Evolutionary conservation across 2,888 invertebrate genomes (phyloP).

Genomic region (Teleiodes luculella): DNA sequence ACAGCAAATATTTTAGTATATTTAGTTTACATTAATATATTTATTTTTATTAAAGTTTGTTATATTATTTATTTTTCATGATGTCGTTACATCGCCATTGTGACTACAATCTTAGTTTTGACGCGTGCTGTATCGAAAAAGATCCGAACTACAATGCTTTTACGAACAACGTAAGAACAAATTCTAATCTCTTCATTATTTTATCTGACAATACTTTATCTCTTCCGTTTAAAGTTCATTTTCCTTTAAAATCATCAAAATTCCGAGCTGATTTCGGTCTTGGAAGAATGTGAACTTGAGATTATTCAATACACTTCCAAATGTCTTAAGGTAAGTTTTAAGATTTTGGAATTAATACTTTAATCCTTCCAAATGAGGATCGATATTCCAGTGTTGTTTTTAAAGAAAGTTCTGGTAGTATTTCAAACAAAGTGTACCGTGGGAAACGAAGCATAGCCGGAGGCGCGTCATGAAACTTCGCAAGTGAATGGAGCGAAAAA

Average conservation of each 20-base stretch:
- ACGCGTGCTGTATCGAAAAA: conserved; percentile 53
- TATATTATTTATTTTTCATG: too few species aligned
- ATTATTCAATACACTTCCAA: conserved; percentile 23
- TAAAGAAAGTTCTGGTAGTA: conserved; percentile 24
- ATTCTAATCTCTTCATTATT: conserved; percentile 53
- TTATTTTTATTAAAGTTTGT: too few species aligned
- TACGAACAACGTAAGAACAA: conserved; percentile 24
- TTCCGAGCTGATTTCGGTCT: conserved; percentile 44
- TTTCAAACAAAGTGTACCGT: conserved; percentile 56
- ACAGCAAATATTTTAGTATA: too few species aligned
- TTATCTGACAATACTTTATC: conserved; percentile 32
- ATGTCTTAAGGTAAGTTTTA: conserved; percentile 18
- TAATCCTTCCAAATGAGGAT: conserved; percentile 9
- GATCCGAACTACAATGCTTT: conserved; percentile 33
- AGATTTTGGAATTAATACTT: conserved; percentile 14
- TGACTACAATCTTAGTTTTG: conserved; percentile 28
- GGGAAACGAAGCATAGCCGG: conserved; percentile 80
- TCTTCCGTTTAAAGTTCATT: conserved; percentile 30
- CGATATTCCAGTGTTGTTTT: conserved; percentile 14
- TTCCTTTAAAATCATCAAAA: conserved; percentile 31
- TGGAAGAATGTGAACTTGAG: conserved; percentile 36
- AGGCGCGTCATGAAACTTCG: conserved; percentile 75
- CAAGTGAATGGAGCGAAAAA: conserved; percentile 55
- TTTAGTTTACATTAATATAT: too few species aligned
- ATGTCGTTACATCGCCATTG: neutral